phyloP scores from a whole-genome alignment of 2,888 invertebrate species.

The Volucella bombylans region DNA sequence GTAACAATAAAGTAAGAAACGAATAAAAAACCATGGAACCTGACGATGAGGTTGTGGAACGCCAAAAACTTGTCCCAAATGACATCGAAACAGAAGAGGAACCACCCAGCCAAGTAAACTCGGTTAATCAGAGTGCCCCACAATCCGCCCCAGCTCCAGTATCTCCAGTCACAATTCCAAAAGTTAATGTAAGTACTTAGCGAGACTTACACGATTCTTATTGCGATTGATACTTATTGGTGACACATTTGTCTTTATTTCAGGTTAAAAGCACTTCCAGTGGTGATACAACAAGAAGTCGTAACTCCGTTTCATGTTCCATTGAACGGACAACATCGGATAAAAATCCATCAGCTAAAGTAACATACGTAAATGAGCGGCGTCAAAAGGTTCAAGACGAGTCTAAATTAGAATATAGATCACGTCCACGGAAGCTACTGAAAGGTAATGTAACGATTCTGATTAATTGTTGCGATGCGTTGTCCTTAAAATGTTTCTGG shows the following conservation, averaged over 20 bases:
- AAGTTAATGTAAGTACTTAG: slow-evolving; percentile 77
- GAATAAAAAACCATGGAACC: slow-evolving; percentile 79
- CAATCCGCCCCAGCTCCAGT: slow-evolving; percentile 81
- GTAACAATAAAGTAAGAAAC: neutral
- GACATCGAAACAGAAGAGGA: slow-evolving; percentile 82
- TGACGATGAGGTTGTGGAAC: slow-evolving; percentile 82
- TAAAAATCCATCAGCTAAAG: slow-evolving; percentile 80
- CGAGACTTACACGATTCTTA: neutral
- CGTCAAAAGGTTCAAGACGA: slow-evolving; percentile 80
- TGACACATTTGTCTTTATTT: slow-evolving; percentile 12
- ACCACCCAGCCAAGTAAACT: slow-evolving; percentile 76
- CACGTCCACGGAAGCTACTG: slow-evolving; percentile 81
- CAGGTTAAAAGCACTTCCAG: slow-evolving; percentile 82
- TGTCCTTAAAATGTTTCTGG: slow-evolving; percentile 20
- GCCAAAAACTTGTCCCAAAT: slow-evolving; percentile 81
- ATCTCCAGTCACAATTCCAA: slow-evolving; percentile 80
- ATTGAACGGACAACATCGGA: slow-evolving; percentile 82
- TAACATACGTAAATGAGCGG: slow-evolving; percentile 82
- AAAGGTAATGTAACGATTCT: slow-evolving; percentile 79
- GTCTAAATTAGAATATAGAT: slow-evolving; percentile 80
- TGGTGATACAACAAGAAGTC: slow-evolving; percentile 82
- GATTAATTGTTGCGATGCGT: neutral
- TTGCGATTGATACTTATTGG: slow-evolving; percentile 10
- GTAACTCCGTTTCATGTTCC: slow-evolving; percentile 81
- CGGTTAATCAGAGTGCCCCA: slow-evolving; percentile 77